phyloP scores from a whole-genome alignment of 2,888 invertebrate genomes.

The Calephelis perditalis region DNA sequence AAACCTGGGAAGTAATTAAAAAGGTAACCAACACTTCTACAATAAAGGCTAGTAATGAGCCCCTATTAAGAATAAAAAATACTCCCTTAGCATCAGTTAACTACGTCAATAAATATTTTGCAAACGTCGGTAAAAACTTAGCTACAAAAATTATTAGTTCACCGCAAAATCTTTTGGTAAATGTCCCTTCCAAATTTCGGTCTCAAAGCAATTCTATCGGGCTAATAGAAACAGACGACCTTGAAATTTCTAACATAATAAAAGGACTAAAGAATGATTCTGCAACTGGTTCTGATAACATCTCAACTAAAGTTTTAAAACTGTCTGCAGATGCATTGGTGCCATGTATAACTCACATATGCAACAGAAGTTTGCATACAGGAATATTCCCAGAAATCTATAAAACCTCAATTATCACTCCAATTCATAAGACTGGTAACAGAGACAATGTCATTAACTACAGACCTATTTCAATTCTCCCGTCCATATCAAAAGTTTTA shows the following conservation, averaged over 20 bases:
- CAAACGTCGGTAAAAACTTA: not conserved
- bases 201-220: not conserved
- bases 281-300: not conserved
- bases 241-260: not conserved
- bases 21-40: not conserved
- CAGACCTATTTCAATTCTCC: not conserved
- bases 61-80: not conserved
- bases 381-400: not conserved
- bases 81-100: not conserved
- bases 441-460: not conserved
- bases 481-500: not conserved
- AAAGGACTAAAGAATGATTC: not conserved
- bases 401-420: not conserved
- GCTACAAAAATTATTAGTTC: not conserved
- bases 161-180: not conserved
- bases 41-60: not conserved
- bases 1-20: slow-evolving; percentile 14
- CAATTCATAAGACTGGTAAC: not conserved
- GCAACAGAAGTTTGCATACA: not conserved
- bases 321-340: not conserved
- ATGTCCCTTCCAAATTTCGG: not conserved
- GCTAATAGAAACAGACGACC: not conserved
- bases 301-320: not conserved
- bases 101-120: slow-evolving; percentile 3
- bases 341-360: not conserved